Conservation (phyloP, 2,113 vertebrate genomes). For the Microtus pennsylvanicus region DNA sequence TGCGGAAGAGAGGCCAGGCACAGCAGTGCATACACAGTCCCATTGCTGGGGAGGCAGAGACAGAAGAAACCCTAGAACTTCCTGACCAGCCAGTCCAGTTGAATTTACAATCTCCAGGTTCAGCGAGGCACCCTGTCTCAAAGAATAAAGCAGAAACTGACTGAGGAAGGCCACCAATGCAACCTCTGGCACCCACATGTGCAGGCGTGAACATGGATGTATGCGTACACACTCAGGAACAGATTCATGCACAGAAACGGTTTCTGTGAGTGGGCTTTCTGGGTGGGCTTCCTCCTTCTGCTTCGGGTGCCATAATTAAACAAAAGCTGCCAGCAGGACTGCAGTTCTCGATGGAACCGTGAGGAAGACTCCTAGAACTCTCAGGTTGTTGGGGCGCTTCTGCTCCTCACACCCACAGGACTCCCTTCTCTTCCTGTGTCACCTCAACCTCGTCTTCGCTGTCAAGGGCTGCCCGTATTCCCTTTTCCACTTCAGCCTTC, state of each 20-base stretch:
- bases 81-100: background rate
- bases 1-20: background rate
- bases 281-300: background rate
- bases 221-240: background rate
- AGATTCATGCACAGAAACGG: fast-evolving
- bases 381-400: background rate
- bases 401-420: no score
- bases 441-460: background rate
- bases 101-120: background rate
- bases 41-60: background rate
- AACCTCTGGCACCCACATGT: background rate
- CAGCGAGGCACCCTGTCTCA: background rate
- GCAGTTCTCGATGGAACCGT: background rate
- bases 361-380: background rate
- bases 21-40: background rate
- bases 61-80: no score
- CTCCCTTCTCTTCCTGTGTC: background rate
- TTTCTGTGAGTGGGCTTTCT: background rate
- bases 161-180: background rate
- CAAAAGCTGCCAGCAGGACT: background rate
- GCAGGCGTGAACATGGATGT: background rate
- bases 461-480: background rate
- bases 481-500: background rate
- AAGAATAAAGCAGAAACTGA: background rate
- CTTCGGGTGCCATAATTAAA: background rate